Evolutionary conservation across 2,888 invertebrate genomes (phyloP), one percentile per base, ranked within the genome.

Genomic region (Hybos culiciformis): DNA sequence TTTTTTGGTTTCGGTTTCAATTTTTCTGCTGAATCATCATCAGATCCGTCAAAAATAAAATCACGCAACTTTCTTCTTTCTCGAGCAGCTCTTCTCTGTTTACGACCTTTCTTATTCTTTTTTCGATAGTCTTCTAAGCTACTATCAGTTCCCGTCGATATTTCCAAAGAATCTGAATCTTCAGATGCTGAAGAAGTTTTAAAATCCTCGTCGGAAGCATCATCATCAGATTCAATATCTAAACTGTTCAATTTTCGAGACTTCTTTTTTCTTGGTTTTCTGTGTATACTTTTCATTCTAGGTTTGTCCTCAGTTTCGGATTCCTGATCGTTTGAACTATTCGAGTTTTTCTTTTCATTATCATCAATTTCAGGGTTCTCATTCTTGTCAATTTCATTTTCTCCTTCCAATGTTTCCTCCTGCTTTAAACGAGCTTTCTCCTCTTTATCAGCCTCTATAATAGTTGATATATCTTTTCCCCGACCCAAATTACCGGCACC

Each of bases 391-490:
- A 12, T 51, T 19, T 59, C 60, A 43, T 55, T 43, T 53, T 61
- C 47, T 42, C 58, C 49, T 41, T 49, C 53, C 5, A 50, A 51
- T 3, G 55, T 43, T 20, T 54, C 51, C 2, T 54, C 55, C 17
- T 56, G 55, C 1, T 57, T 51, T n/a, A n/a, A n/a, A n/a, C n/a
- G n/a, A 4, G 55, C 47, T 46, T 75, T 74, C 56, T 81, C 80
- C 52, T 82, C 82, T 52, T 80, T 80, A 40, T 80, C 81, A 0
- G 77, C 79, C 51, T 83, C 83, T 2, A 83, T 81, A 51, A 91
- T 90, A 41, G 87, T 91, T n/a, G 83, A 78, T 53, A 91, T 91
- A 62, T 93, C 91, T 62, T 93, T 93, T 1, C 93, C 92, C 18
- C 87, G 73, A 1, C 83, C 83, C 53, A 82, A 77, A 62, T 83